Conservation (phyloP, 2,113 vertebrate genomes). For the Pelmatolapia mariae region DNA sequence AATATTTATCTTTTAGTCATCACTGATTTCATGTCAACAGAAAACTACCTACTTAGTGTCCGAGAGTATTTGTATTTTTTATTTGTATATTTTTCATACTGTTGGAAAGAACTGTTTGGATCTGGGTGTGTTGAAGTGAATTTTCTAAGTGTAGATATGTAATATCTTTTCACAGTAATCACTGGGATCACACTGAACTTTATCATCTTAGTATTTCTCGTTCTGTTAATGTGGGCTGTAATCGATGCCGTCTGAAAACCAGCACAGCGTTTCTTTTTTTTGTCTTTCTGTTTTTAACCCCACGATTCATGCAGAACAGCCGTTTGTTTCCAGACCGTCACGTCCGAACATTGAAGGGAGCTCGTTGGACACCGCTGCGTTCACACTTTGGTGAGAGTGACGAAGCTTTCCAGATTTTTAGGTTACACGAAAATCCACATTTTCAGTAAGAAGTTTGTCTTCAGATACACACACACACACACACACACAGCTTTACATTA, state of each 20-base stretch:
- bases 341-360: neutral
- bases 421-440: neutral
- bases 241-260: neutral
- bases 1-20: conserved; percentile 74
- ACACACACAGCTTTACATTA: neutral
- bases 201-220: conserved; percentile 26
- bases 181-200: conserved; percentile 55
- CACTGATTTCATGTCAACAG: conserved; percentile 71
- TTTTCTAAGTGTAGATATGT: conserved; percentile 66
- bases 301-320: neutral
- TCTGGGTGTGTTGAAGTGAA: conserved; percentile 55
- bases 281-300: conserved; percentile 9
- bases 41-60: conserved; percentile 73
- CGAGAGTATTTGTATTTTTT: conserved; percentile 72
- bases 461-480: neutral
- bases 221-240: neutral
- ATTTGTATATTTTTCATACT: conserved; percentile 74
- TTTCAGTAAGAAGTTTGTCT: neutral
- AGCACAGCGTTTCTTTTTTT: conserved; percentile 12
- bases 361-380: neutral
- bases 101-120: conserved; percentile 63
- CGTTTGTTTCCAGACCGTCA: neutral
- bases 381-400: neutral
- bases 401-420: neutral
- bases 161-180: conserved; percentile 54